Evolutionary conservation across 2,113 vertebrate genomes (phyloP), one percentile per base, ranked within the genome.

Genomic region (Mixornis gularis): DNA sequence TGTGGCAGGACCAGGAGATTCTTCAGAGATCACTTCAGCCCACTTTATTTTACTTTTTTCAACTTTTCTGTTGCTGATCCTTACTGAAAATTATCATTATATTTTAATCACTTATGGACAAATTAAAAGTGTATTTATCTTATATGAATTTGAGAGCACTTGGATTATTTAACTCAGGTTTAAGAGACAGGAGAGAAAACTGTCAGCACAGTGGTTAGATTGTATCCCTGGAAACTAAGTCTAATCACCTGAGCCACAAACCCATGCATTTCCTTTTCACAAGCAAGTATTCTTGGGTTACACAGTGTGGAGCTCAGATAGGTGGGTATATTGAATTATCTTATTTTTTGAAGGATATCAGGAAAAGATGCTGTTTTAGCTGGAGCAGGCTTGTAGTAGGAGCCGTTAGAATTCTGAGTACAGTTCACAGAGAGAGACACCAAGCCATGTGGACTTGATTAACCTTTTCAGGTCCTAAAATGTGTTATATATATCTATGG

Each of bases 121-220:
- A 77, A 68, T 38, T 15, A n/a, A 44, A 74, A 32, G 13, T 44
- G 6, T 29, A 18, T 48, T 89, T 78, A 19, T 36, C 7, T 40
- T 32, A 7, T 2, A 24, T 1, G 1, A 36, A 44, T 43, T 59
- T 73, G 6, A 0, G 1, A 40, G 8, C 7, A n/a, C 3, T 70
- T 32, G 7, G 7, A 55, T 32, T 38, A 17, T 21, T 22, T 77
- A 77, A 40, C 7, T 32, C 5, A 9, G 6, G 24, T 89, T 86
- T 36, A 65, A 55, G 29, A 41, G 44, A 64, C 0, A 3, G 21
- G 9, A 59, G 7, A 40, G 21, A 73, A 53, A 68, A 34, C 8
- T 59, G 5, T 32, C 34, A 24, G 11, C 7, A 25, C 6, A 22
- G 17, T 38, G 7, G 21, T 51, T 46, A 56, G 3, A 18, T 13